A percentile compares a stretch with the other conserved stretches of the same genome.
These are phyloP conservation scores for Ophion ventricosus DNA, from an alignment of 2,888 invertebrate genomes.

Conservation along the genomic window DNA sequence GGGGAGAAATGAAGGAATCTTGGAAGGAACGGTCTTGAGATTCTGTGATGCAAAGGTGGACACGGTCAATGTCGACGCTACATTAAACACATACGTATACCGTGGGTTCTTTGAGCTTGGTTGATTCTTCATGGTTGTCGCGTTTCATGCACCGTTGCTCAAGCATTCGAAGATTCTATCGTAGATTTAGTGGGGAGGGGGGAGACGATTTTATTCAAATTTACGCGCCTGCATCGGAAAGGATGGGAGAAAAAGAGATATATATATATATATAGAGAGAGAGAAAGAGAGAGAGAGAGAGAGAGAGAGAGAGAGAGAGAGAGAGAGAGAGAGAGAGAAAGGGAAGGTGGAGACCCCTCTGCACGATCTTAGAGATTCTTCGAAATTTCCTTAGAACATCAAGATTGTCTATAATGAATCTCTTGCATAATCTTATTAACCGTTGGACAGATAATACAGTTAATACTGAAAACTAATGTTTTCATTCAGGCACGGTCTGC, in stretches of 20 bases:
- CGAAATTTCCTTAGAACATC: conserved; percentile 18
- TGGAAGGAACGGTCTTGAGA: conserved; percentile 60
- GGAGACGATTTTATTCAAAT: conserved; percentile 61
- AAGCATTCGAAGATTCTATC: conserved; percentile 57
- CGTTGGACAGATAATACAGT: conserved; percentile 10
- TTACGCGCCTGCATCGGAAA: conserved; percentile 29
- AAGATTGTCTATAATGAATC: conserved; percentile 16
- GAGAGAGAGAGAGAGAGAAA: not conserved
- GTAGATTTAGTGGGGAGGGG: conserved; percentile 45
- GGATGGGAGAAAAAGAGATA: not conserved
- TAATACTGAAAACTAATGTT: no score
- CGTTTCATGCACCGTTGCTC: conserved; percentile 53
- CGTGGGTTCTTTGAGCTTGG: conserved; percentile 44
- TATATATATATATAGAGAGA: no score
- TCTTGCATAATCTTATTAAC: conserved; percentile 25
- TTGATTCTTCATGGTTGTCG: conserved; percentile 57
- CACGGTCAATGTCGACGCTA: conserved; percentile 66
- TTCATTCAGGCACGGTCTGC: not conserved
- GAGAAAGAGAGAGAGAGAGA: not conserved
- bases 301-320: not conserved
- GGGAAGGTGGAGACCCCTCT: conserved; percentile 18
- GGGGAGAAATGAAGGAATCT: conserved; percentile 53
- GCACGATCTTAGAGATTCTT: conserved; percentile 1
- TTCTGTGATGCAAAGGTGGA: conserved; percentile 64
- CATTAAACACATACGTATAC: conserved; percentile 38